phyloP scores from a whole-genome alignment of 2,113 vertebrate genomes.

The Apodemus sylvaticus region DNA sequence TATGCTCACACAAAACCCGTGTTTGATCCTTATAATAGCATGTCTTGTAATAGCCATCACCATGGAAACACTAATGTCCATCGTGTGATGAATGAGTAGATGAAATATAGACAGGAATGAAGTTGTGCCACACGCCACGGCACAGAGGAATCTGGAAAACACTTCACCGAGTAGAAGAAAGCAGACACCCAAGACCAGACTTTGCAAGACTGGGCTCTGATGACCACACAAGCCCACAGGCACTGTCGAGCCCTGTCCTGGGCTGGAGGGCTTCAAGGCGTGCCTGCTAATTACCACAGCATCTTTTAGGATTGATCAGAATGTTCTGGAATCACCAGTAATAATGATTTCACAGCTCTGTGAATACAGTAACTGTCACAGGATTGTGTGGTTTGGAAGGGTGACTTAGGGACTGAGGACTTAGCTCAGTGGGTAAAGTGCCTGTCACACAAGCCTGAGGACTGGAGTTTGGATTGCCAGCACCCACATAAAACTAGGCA shows the following conservation, averaged over 20 bases:
- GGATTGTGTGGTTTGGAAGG: not conserved
- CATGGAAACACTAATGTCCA: not conserved
- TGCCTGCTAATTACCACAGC: not conserved
- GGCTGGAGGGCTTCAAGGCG: too few relatives aligned
- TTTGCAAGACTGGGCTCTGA: not conserved
- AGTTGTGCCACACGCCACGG: too few relatives aligned
- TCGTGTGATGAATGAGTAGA: too few relatives aligned
- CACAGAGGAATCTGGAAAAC: not conserved
- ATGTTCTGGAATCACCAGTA: not conserved
- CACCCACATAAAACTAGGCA: not conserved
- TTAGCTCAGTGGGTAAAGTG: not conserved
- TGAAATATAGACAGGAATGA: not conserved
- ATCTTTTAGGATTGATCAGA: not conserved
- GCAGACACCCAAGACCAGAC: not conserved
- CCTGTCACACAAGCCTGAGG: not conserved
- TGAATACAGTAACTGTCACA: too few relatives aligned
- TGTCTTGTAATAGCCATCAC: not conserved
- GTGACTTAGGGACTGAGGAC: not conserved
- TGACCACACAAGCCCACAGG: too few relatives aligned
- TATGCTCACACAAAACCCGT: not conserved
- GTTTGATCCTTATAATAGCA: not conserved
- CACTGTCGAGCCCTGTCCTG: too few relatives aligned
- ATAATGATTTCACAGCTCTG: not conserved
- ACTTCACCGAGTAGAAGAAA: not conserved
- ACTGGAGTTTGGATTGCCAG: not conserved